phyloP scores from a whole-genome alignment of 64 coral and sea anemone species.

The Acropora yongei region DNA sequence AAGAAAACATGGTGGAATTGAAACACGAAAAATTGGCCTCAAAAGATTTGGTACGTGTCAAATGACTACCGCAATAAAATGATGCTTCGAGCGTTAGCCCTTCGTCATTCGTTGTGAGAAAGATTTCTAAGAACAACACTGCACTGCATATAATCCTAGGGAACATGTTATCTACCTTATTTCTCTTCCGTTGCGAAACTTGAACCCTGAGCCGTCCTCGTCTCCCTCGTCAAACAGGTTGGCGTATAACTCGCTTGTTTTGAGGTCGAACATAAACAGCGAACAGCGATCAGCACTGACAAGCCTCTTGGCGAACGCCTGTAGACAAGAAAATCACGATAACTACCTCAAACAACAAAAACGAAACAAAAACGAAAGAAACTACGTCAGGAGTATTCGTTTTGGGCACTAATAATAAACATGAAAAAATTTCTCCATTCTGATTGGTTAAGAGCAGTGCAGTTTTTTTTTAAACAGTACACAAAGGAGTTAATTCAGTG shows the following conservation, averaged over 20 bases:
- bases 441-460: too few relatives aligned
- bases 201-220: slow-evolving; percentile 76
- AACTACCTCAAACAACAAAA: not conserved
- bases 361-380: not conserved
- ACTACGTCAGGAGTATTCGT: too few relatives aligned
- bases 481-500: too few relatives aligned
- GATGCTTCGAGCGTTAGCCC: too few relatives aligned
- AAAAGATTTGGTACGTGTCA: too few relatives aligned
- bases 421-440: too few relatives aligned
- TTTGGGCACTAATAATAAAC: too few relatives aligned
- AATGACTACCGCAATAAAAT: too few relatives aligned
- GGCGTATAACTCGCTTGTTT: slow-evolving; percentile 70
- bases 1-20: too few relatives aligned
- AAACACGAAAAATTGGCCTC: too few relatives aligned
- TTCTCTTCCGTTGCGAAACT: slow-evolving; percentile 71
- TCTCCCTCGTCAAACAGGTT: slow-evolving; percentile 90
- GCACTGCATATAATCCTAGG: not conserved
- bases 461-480: too few relatives aligned
- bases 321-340: not conserved
- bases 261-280: slow-evolving; percentile 79
- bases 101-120: too few relatives aligned
- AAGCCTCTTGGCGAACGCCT: slow-evolving; percentile 88
- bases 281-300: slow-evolving; percentile 90
- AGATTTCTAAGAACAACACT: not conserved
- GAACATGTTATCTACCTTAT: slow-evolving; percentile 61